Conservation (phyloP, 2,888 invertebrate species). For the Tetragonisca angustula region DNA sequence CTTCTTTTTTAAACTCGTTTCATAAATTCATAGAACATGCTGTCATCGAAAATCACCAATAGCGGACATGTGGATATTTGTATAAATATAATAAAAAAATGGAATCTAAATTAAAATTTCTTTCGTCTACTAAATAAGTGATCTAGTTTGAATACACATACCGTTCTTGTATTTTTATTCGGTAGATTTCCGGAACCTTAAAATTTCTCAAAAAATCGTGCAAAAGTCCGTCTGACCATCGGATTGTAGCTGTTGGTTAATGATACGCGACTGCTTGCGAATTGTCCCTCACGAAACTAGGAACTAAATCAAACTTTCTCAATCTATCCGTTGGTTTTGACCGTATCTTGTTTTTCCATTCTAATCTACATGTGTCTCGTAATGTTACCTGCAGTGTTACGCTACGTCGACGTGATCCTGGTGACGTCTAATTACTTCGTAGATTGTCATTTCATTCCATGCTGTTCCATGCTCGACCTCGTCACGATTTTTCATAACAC, state of each 20-base stretch:
- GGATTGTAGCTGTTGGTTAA: constrained; percentile 4
- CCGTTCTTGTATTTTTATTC: too few species aligned
- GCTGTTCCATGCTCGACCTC: too few species aligned
- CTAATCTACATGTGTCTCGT: neutral
- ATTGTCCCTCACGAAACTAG: constrained; percentile 29
- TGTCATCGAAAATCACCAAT: constrained; percentile 35
- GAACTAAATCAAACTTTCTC: constrained; percentile 64
- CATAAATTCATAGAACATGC: constrained; percentile 15
- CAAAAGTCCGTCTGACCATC: too few species aligned
- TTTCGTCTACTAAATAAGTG: too few species aligned
- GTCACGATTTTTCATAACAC: neutral
- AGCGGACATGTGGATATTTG: too few species aligned
- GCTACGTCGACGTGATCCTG: neutral
- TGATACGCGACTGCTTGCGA: constrained; percentile 39
- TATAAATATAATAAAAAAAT: too few species aligned
- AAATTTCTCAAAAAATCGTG: too few species aligned
- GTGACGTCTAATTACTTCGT: constrained; percentile 15
- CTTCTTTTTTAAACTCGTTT: neutral
- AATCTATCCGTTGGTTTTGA: constrained; percentile 19
- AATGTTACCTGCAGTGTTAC: neutral
- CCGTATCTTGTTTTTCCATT: constrained; percentile 16
- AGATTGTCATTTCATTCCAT: neutral
- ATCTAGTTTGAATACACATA: too few species aligned
- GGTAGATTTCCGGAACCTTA: too few species aligned
- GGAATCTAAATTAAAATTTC: too few species aligned